Conservation (phyloP, 37 sponge, comb jelly and placozoan species). For the Chondrosia reniformis region DNA sequence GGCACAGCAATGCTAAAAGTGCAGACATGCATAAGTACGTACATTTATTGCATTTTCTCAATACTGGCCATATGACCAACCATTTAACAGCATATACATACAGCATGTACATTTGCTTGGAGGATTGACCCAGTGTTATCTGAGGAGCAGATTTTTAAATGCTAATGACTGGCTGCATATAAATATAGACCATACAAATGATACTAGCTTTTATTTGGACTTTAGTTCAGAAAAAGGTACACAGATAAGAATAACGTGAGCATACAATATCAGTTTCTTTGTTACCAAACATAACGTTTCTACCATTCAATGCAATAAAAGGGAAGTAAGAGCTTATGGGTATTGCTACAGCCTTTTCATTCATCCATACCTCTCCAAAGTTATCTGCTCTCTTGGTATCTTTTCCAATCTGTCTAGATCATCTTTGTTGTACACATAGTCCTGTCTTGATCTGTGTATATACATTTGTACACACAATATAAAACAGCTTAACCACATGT, state of each 20-base stretch:
- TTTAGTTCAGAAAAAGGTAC: not conserved
- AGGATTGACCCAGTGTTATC: no score
- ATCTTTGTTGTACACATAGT: conserved; percentile 52
- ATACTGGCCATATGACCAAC: no score
- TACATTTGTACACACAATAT: conserved; percentile 6
- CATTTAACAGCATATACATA: not conserved
- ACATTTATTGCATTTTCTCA: no score
- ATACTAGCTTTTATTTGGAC: not conserved
- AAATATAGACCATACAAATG: no score
- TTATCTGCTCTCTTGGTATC: conserved; percentile 61
- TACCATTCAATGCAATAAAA: no score
- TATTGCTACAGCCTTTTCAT: not conserved
- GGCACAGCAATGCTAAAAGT: not conserved
- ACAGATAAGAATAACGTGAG: not conserved
- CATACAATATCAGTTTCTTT: not conserved
- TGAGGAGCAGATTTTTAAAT: no score
- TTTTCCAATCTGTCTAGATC: conserved; percentile 57
- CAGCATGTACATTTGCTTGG: not conserved
- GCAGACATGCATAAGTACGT: not conserved
- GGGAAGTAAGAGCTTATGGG: not conserved
- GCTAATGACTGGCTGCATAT: no score
- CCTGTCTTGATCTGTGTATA: conserved; percentile 45
- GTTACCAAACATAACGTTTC: no score
- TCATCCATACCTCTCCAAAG: conserved; percentile 56
- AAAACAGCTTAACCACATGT: not conserved